A percentile compares a stretch with the other conserved stretches of the same genome.
These are phyloP conservation scores for Cacatua alba DNA, from an alignment of 2,113 vertebrate genomes.

Conservation along the genomic window DNA sequence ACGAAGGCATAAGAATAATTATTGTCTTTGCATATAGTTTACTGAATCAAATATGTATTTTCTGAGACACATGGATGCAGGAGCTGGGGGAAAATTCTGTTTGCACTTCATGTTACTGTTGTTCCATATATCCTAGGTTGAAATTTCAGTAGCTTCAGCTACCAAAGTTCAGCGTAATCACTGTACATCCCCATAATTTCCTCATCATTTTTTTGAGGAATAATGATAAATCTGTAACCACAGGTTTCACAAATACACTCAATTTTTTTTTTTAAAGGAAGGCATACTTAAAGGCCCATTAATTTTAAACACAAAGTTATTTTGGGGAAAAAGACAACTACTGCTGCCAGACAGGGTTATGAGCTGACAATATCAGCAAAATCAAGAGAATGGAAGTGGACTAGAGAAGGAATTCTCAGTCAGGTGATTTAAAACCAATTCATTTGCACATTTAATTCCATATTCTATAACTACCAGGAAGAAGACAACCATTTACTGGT, in stretches of 20 bases:
- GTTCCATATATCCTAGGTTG: background rate
- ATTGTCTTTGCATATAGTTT: background rate
- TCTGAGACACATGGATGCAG: background rate
- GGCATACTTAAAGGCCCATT: background rate
- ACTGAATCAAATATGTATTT: background rate
- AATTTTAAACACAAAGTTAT: background rate
- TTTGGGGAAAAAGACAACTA: background rate
- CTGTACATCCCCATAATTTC: rapidly evolving
- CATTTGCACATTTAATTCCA: background rate
- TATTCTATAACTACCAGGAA: background rate
- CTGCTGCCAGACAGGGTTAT: background rate
- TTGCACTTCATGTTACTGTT: background rate
- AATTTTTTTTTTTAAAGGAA: background rate
- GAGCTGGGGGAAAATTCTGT: background rate
- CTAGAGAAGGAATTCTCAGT: background rate
- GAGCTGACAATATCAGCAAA: background rate
- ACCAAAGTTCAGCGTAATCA: background rate
- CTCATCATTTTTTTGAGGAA: background rate
- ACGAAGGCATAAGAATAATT: background rate
- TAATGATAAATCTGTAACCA: background rate
- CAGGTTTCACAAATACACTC: background rate
- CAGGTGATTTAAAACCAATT: background rate
- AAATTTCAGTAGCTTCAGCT: background rate
- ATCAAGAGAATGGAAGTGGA: background rate
- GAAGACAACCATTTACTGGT: background rate